Conservation (phyloP, 2,797 vertebrate species). For the Monodelphis domestica region DNA sequence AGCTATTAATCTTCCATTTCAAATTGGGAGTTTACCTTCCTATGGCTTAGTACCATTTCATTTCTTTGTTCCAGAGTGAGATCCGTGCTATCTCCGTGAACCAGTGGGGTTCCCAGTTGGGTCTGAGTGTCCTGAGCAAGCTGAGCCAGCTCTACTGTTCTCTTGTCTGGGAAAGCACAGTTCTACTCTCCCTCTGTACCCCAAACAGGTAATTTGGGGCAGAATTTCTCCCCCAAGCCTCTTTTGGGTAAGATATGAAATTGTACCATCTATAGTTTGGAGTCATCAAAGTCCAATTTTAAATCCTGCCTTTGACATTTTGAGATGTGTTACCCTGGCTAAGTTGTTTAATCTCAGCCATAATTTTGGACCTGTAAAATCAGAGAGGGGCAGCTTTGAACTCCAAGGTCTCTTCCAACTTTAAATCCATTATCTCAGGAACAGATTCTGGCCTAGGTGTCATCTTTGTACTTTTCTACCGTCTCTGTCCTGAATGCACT, state of each 20-base stretch:
- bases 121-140: conserved; percentile 95
- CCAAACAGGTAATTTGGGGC: conserved; percentile 91
- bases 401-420: neutral
- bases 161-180: conserved; percentile 97
- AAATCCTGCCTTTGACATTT: neutral
- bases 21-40: neutral
- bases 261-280: neutral
- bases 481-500: neutral
- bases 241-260: neutral
- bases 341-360: neutral
- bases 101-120: conserved; percentile 97
- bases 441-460: neutral
- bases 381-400: neutral
- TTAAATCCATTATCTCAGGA: neutral
- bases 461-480: neutral
- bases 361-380: neutral
- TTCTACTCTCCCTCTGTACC: conserved; percentile 95
- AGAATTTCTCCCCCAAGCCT: neutral
- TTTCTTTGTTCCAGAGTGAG: conserved; percentile 89
- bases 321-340: neutral
- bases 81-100: conserved; percentile 97
- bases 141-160: conserved; percentile 98
- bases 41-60: neutral
- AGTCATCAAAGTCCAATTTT: neutral
- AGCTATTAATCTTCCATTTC: neutral